phyloP scores from a whole-genome alignment of 2,888 invertebrate species.

The Amphiduros pacificus region DNA sequence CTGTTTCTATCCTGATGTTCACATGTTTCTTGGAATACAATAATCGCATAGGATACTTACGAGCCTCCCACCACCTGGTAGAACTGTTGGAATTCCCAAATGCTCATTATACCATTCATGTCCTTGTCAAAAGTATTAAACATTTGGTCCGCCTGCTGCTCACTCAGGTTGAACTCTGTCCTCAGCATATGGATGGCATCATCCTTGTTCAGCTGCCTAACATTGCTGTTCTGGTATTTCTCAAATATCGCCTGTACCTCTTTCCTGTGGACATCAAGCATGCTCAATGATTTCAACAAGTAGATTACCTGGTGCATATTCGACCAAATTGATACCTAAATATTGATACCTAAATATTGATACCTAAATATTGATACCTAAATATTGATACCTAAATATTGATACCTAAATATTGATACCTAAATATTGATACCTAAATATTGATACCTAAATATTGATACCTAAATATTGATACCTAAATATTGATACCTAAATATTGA shows the following conservation, averaged over 20 bases:
- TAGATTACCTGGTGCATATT: no score
- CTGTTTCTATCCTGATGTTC: not conserved
- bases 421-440: no score
- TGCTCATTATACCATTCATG: slow-evolving; percentile 52
- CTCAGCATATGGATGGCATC: slow-evolving; percentile 47
- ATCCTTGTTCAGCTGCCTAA: slow-evolving; percentile 43
- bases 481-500: no score
- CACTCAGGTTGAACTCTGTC: slow-evolving; percentile 47
- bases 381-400: no score
- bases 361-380: no score
- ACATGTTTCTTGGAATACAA: not conserved
- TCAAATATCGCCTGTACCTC: slow-evolving; percentile 52
- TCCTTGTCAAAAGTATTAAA: slow-evolving; percentile 56
- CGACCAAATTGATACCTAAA: no score
- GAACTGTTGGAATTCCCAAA: slow-evolving; percentile 58
- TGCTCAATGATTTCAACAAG: no score
- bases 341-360: no score
- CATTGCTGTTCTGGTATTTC: slow-evolving; percentile 52
- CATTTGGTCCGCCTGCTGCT: slow-evolving; percentile 46
- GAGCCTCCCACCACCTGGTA: slow-evolving; percentile 46
- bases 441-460: no score
- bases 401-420: no score
- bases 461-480: no score
- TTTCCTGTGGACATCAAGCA: slow-evolving; percentile 42
- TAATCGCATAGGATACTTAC: slow-evolving; percentile 36